phyloP scores from a whole-genome alignment of 2,113 vertebrate genomes.

The Alces alces region DNA sequence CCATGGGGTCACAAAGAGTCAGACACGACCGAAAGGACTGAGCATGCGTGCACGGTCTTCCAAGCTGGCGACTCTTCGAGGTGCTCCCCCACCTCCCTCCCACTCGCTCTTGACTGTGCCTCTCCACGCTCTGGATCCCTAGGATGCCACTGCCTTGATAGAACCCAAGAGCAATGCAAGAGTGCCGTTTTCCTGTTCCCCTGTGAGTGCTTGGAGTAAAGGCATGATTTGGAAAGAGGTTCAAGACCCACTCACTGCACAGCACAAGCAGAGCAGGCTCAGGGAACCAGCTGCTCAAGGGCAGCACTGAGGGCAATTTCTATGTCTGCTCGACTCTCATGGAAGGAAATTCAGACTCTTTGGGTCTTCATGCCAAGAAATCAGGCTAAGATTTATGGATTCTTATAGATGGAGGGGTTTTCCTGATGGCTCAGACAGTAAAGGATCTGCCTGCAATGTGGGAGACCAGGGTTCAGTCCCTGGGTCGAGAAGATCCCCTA shows the following conservation, averaged over 20 bases:
- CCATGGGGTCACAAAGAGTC: not conserved
- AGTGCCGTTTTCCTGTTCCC: slow-evolving; percentile 33
- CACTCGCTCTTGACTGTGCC: not conserved
- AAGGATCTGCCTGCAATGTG: not conserved
- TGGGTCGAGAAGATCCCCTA: not conserved
- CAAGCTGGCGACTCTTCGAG: not conserved
- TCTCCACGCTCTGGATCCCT: not conserved
- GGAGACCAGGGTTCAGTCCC: not conserved
- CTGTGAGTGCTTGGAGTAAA: slow-evolving; percentile 25
- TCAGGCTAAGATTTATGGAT: slow-evolving; percentile 64
- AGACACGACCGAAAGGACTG: not conserved
- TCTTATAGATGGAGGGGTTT: slow-evolving; percentile 26
- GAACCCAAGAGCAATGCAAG: not conserved
- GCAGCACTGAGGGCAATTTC: slow-evolving; percentile 25
- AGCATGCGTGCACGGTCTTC: not conserved
- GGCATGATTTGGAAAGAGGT: not conserved
- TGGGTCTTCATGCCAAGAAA: slow-evolving; percentile 62
- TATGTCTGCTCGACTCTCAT: slow-evolving; percentile 7
- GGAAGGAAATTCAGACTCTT: slow-evolving; percentile 55
- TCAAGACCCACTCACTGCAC: slow-evolving; percentile 32
- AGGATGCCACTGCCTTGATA: not conserved
- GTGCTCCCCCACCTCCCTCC: not conserved
- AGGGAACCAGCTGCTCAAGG: not conserved
- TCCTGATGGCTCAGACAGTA: not conserved
- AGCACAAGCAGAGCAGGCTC: not conserved